Evolutionary conservation across 2,113 vertebrate species (phyloP).

Genomic region (Thamnaconus septentrionalis): DNA sequence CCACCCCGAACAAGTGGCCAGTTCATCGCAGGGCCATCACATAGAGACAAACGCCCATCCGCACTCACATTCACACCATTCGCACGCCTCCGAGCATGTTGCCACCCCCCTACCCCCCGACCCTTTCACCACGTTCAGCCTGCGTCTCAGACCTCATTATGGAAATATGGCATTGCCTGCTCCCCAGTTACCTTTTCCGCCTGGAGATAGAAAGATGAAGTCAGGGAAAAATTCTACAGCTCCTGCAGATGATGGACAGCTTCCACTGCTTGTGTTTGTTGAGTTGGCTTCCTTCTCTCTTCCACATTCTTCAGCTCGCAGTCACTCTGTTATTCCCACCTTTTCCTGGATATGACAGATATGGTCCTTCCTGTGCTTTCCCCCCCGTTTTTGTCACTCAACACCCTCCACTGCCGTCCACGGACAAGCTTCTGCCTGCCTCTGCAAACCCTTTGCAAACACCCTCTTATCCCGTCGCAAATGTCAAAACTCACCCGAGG

Average conservation of each 20-base stretch:
- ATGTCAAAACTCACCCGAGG: constrained; percentile 52
- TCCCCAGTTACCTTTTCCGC: constrained; percentile 33
- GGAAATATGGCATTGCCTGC: constrained; percentile 29
- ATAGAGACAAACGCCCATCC: no score
- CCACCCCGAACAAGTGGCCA: no score
- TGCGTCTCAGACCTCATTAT: constrained; percentile 50
- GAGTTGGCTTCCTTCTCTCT: constrained; percentile 17
- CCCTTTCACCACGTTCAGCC: no score
- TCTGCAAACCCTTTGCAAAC: constrained; percentile 31
- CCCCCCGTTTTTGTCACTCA: no score
- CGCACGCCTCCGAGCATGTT: constrained; percentile 20
- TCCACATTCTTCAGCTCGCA: constrained; percentile 55
- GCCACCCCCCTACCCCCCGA: not conserved
- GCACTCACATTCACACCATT: no score
- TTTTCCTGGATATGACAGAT: constrained; percentile 46
- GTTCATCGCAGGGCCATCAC: no score
- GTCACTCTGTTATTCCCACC: constrained; percentile 25
- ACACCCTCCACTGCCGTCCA: constrained; percentile 31
- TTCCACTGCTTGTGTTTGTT: constrained; percentile 51
- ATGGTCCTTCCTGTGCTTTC: not conserved
- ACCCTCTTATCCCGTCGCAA: constrained; percentile 25
- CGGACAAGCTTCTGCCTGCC: constrained; percentile 51
- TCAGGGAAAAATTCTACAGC: constrained; percentile 59
- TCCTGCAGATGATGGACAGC: constrained; percentile 48
- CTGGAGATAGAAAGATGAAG: constrained; percentile 30